Conservation (phyloP, 35 echinoderm and acorn worm genomes). For the Diadema setosum region DNA sequence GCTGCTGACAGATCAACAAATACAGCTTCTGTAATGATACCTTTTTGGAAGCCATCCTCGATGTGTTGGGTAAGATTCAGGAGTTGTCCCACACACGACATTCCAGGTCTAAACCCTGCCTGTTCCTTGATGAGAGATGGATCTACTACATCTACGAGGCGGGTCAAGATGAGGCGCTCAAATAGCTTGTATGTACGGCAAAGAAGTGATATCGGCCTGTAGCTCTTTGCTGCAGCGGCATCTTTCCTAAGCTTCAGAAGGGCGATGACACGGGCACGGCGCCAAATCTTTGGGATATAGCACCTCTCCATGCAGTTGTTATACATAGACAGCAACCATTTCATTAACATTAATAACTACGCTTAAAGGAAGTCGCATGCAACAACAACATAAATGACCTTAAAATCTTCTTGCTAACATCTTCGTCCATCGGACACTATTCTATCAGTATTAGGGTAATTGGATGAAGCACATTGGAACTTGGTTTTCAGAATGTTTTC, state of each 20-base stretch:
- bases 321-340: neutral
- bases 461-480: too few relatives aligned
- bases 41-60: neutral
- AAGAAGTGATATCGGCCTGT: neutral
- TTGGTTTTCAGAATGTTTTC: too few relatives aligned
- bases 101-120: slow-evolving; percentile 4
- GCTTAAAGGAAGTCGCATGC: too few relatives aligned
- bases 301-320: neutral
- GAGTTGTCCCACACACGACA: neutral
- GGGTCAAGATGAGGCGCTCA: neutral
- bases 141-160: neutral
- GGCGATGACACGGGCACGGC: neutral
- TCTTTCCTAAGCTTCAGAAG: too few relatives aligned
- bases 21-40: neutral
- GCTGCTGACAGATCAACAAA: slow-evolving; percentile 51
- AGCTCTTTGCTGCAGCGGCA: too few relatives aligned
- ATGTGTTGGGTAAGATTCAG: slow-evolving; percentile 12
- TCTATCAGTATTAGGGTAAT: too few relatives aligned
- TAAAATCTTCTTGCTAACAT: too few relatives aligned
- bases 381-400: too few relatives aligned
- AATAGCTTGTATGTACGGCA: neutral
- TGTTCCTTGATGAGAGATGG: neutral
- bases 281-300: neutral
- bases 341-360: too few relatives aligned
- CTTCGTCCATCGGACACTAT: too few relatives aligned